Base-by-base conservation (phyloP, 2,113 vertebrate species). In the Lycaon pictus region DNA sequence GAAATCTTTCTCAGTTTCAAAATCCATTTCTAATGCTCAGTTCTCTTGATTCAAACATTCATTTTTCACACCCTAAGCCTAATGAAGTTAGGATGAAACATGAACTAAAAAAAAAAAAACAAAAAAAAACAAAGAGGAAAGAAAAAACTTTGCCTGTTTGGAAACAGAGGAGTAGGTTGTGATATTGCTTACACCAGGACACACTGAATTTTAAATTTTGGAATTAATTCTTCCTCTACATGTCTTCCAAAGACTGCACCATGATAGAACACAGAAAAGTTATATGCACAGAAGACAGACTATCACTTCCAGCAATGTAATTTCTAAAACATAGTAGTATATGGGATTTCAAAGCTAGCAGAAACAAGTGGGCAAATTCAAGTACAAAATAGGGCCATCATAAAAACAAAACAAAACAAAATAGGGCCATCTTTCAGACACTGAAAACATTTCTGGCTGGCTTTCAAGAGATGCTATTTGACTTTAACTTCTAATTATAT, bases 211-310 rank as follows among this genome's bases (percentile, higher is more conserved):
- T 97, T 86, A 56, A 35, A 35, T n/a, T 20, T 90, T 67, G n/a
- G 53, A 87, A 90, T 77, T 56, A 74, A 81, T 76, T 97, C 35
- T 96, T 20, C 22, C 76, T 94, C 82, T 79, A 87, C 86, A 81
- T 63, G 27, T 72, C 84, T 65, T 96, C 48, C 60, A 32, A 81
- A 69, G 67, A 27, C 15, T 11, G 32, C 48, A 85, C 23, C 67
- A 55, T 22, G 81, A 48, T 8, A 37, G 32, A 86, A 91, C 29
- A 19, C 5, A 88, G 48, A n/a, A 74, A 88, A 55, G 69, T 51
- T 25, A 60, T 5, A 27, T 48, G 53, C 25, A 88, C 19, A 86
- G 58, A 95, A 63, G 67, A 77, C 0, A 67, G 67, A 20, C 19
- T 1, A 32, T 29, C 29, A 2, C 23, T 90, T n/a, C 19, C 16